phyloP scores from a whole-genome alignment of 1,140 invertebrate genomes.

The Solenopsis invicta region DNA sequence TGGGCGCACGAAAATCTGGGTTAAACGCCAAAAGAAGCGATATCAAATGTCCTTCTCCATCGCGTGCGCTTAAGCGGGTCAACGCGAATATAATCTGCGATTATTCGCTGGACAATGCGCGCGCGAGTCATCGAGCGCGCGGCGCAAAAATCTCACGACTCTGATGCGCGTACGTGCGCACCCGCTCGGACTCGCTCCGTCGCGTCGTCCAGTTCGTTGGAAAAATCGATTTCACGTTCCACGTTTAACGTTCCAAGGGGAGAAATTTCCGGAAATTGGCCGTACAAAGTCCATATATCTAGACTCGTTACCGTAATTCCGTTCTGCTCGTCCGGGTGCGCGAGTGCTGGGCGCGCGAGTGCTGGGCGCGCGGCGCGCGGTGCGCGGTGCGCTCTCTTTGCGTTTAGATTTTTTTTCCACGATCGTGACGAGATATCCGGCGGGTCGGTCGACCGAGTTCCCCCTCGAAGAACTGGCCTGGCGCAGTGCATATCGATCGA shows the following conservation, averaged over 20 bases:
- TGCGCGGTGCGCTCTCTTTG: slow-evolving; percentile 2
- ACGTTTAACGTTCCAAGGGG: slow-evolving; percentile 31
- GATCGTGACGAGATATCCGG: slow-evolving; percentile 58
- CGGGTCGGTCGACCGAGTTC: slow-evolving; percentile 45
- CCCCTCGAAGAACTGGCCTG: slow-evolving; percentile 22
- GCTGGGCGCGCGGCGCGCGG: background rate
- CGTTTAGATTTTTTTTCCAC: slow-evolving; percentile 42
- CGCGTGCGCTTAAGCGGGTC: slow-evolving; percentile 41
- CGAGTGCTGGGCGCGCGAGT: background rate
- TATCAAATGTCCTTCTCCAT: slow-evolving; percentile 38
- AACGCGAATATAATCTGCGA: slow-evolving; percentile 55
- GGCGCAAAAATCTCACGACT: slow-evolving; percentile 16
- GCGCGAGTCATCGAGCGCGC: slow-evolving; percentile 26
- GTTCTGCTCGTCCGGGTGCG: background rate
- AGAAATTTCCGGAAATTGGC: slow-evolving; percentile 54
- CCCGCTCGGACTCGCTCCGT: background rate
- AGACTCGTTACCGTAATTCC: slow-evolving; percentile 45
- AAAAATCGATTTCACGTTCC: slow-evolving; percentile 32
- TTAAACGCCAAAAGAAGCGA: slow-evolving; percentile 50
- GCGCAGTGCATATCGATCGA: slow-evolving; percentile 63
- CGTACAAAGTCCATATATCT: slow-evolving; percentile 50
- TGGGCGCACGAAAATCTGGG: slow-evolving; percentile 29
- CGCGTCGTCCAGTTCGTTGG: background rate
- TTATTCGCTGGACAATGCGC: slow-evolving; percentile 25
- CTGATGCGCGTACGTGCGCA: background rate